Evolutionary conservation across 2,113 vertebrate genomes (phyloP), one percentile per base, ranked within the genome.

Genomic region (Upupa epops): DNA sequence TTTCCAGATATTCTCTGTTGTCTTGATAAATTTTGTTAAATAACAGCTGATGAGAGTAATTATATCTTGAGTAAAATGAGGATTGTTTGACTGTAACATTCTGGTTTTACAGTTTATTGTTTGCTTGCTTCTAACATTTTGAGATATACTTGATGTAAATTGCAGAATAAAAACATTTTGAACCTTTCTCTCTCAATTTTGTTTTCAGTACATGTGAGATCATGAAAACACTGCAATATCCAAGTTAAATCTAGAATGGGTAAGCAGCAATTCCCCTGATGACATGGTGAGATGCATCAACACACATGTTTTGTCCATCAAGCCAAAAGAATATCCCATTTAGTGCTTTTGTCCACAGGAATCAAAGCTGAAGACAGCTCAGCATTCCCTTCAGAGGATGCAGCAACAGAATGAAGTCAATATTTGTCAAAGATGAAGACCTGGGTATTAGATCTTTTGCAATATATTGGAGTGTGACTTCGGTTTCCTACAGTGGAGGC

Each of bases 301-400:
- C 79, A 87, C 92, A 96, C 54, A 49, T 92, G 88, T 89, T 96
- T 95, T 94, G 51, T 88, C 94, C 70, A 86, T 96, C 89, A 90
- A 22, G 40, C 75, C 75, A 66, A 65, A 86, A 83, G 64, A 91
- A 87, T 68, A 82, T 60, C 89, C 66, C 88, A 40, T 63, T 58
- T 87, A 88, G 83, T 92, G 61, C 79, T 95, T 94, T 94, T 85
- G 96, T 92, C 96, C 64, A 14, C 46, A 75, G 93, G 73, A 95
- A 95, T 94, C 93, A 95, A 94, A 93, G 83, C 46, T 68, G 68
- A 59, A 82, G 79, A 76, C 54, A 79, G 90, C 52, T 95, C 42
- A 55, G 61, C 63, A 28, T 85, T 95, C 91, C 65, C 94, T 90
- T 85, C 75, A 59, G 94, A 92, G 92, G 59, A 79, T 54, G 26